These are phyloP conservation scores for Riparia riparia DNA, from an alignment of 2,113 vertebrate species.

Conservation along the genomic window DNA sequence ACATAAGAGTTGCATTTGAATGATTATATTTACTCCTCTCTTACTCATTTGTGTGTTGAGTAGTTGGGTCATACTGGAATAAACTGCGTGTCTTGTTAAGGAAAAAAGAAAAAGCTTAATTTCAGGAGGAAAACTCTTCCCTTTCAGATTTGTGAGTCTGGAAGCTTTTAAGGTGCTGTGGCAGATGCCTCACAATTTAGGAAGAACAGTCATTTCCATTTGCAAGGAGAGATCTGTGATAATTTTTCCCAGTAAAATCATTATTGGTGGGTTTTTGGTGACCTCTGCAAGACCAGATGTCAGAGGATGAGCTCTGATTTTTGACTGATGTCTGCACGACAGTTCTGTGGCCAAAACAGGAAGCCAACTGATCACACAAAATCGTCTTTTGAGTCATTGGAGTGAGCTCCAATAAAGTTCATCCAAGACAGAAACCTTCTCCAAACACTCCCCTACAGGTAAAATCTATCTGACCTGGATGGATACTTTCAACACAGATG, in stretches of 20 bases:
- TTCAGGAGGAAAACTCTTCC: not conserved
- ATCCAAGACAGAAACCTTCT: not conserved
- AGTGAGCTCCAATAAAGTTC: not conserved
- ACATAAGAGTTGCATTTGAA: not conserved
- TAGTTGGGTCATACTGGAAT: not conserved
- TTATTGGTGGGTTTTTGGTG: not conserved
- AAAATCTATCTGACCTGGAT: not conserved
- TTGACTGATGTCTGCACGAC: not conserved
- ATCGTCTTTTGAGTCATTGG: not conserved
- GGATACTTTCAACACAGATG: not conserved
- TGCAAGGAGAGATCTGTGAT: not conserved
- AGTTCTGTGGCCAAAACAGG: not conserved
- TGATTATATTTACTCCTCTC: not conserved
- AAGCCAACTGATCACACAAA: not conserved
- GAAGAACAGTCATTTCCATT: not conserved
- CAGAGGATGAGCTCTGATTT: not conserved
- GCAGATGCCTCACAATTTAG: not conserved
- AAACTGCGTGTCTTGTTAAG: not conserved
- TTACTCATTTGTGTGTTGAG: not conserved
- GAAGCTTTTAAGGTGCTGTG: not conserved
- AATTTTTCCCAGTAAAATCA: not conserved
- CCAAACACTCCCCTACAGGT: not conserved
- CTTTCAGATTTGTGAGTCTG: not conserved
- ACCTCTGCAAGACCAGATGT: not conserved
- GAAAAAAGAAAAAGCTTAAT: not conserved